Evolutionary conservation across 2,888 invertebrate species (phyloP), one percentile per base, ranked within the genome.

Genomic region (Chironomus riparius): DNA sequence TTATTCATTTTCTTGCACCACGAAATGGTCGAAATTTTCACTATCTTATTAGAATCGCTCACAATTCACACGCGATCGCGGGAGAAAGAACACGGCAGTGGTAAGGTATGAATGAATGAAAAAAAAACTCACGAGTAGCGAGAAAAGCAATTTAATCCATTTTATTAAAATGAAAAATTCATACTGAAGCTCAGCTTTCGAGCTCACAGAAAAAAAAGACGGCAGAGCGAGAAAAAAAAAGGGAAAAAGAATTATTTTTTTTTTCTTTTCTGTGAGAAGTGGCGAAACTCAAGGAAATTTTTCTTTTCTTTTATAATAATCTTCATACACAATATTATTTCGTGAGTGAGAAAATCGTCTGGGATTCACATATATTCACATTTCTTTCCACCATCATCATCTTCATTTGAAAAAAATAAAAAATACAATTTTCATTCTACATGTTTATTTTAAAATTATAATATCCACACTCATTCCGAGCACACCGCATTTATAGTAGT

Each of bases 391-490:
- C 56, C 56, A 56, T 38, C 72, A 50, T 47, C 47, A 21, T 18
- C 18, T 22, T 65, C 24, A 13, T 65, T 47, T 12, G 15, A 13
- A 22, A 68, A 5, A 38, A 24, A 68, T 4, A 68, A 22, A 65
- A 65, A 65, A 65, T 65, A 21, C 65, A 56, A 56, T 18, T 56
- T 18, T 21, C 15, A 13, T 18, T 28, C 13, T 69, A 15, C 47
- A 62, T 74, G 74, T 74, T 74, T 74, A 74, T 74, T 74, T 74
- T 74, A 74, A 74, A 74, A 62, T 72, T 71, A 62, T 72, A 62
- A 22, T 72, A 13, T 72, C 72, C 65, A 65, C 65, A 65, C 65
- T 65, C 65, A 24, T 65, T 65, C n/a, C 4, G 21, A 65, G 24
- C 65, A 65, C 65, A 65, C 65, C 22, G 65, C 65, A 65, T 24